phyloP scores from a whole-genome alignment of 2,888 invertebrate species.

The Drosophila prolongata region DNA sequence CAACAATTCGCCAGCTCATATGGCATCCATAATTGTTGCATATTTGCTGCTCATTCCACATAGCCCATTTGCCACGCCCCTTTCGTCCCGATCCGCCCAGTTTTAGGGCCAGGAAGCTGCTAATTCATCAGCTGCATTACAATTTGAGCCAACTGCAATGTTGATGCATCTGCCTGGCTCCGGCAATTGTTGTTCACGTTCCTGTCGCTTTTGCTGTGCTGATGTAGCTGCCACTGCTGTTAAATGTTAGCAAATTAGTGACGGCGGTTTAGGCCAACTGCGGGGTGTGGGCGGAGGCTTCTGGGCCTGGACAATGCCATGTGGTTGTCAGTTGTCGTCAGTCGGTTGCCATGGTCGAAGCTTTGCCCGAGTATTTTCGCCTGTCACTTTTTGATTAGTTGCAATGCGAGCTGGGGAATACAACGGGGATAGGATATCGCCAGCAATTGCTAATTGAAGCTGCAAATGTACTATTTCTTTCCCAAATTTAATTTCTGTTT shows the following conservation, averaged over 20 bases:
- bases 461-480: constrained; percentile 11
- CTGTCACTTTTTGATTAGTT: constrained; percentile 66
- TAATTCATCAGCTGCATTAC: constrained; percentile 53
- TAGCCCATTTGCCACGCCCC: constrained; percentile 11
- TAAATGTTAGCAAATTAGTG: constrained; percentile 72
- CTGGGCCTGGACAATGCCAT: constrained; percentile 54
- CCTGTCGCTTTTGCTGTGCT: constrained; percentile 6
- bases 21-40: constrained; percentile 49
- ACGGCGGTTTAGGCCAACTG: constrained; percentile 62
- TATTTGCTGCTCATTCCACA: constrained; percentile 47
- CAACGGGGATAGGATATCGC: neutral
- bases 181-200: constrained; percentile 15
- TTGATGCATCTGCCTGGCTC: constrained; percentile 42
- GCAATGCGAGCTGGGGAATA: constrained; percentile 3
- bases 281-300: constrained; percentile 11
- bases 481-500: constrained; percentile 8
- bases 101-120: constrained; percentile 12
- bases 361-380: constrained; percentile 15
- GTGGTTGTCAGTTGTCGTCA: constrained; percentile 66
- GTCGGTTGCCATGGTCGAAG: constrained; percentile 50
- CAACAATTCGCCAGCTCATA: constrained; percentile 32
- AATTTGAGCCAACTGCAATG: constrained; percentile 44
- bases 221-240: constrained; percentile 60
- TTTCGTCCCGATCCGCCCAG: neutral
- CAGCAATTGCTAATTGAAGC: constrained; percentile 26